phyloP scores from a whole-genome alignment of 2,888 invertebrate species.

The Sarcophaga carnaria region DNA sequence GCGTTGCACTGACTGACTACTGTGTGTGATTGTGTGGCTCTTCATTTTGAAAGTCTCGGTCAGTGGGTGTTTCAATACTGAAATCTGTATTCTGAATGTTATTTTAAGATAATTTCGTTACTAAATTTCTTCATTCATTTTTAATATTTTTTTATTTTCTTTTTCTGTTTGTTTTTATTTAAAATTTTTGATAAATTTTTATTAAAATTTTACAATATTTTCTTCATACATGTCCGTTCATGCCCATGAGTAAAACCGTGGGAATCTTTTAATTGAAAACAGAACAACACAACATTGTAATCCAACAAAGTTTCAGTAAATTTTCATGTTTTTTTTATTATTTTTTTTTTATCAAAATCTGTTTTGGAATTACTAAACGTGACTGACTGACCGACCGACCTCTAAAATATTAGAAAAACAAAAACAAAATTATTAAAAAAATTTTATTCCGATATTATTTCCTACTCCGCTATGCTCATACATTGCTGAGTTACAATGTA shows the following conservation, averaged over 20 bases:
- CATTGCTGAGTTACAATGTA: not conserved
- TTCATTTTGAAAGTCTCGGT: too few relatives aligned
- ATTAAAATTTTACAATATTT: not conserved
- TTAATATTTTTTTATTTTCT: not conserved
- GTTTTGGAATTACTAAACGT: slow-evolving; percentile 53
- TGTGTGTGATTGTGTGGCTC: too few relatives aligned
- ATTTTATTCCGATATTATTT: not conserved
- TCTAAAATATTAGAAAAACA: slow-evolving; percentile 52
- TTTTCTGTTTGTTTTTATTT: not conserved
- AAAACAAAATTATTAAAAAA: not conserved
- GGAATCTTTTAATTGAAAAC: slow-evolving; percentile 48
- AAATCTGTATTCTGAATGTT: slow-evolving; percentile 9
- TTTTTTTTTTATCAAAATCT: slow-evolving; percentile 55
- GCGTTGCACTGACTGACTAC: too few relatives aligned
- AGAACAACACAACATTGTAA: slow-evolving; percentile 42
- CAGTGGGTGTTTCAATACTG: too few relatives aligned
- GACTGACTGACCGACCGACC: slow-evolving; percentile 56
- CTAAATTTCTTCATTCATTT: too few relatives aligned
- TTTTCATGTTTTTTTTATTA: slow-evolving; percentile 14
- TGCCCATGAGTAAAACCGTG: slow-evolving; percentile 28
- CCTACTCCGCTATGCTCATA: not conserved
- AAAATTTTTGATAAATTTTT: not conserved
- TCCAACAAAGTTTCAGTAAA: too few relatives aligned
- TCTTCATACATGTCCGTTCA: not conserved
- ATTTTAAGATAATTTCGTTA: slow-evolving; percentile 46